Percentiles rank a stretch among this genome's conserved stretches.
Conservation (phyloP, 2,797 vertebrate genomes). For the Sparidentex hasta region DNA sequence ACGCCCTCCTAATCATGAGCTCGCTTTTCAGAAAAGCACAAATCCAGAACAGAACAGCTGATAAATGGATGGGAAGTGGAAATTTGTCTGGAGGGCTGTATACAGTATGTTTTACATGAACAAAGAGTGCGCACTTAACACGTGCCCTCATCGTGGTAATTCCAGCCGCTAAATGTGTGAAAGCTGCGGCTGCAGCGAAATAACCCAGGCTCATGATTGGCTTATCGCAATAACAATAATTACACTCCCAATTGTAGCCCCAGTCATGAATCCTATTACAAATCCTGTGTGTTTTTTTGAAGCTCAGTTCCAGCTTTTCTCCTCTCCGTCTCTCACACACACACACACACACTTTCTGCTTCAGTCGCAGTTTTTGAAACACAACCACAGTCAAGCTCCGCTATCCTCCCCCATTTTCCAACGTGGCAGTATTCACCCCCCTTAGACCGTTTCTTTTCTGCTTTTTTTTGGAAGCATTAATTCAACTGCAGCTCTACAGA, state of each 20-base stretch:
- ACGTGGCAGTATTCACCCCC: slow-evolving; percentile 33
- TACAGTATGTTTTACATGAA: slow-evolving; percentile 62
- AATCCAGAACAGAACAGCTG: slow-evolving; percentile 49
- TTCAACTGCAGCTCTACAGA: neutral
- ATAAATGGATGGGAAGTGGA: slow-evolving; percentile 60
- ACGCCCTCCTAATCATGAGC: slow-evolving; percentile 56
- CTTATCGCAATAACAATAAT: slow-evolving; percentile 67
- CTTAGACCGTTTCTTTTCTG: slow-evolving; percentile 6
- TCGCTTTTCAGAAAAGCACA: slow-evolving; percentile 61
- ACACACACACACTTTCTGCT: slow-evolving; percentile 24
- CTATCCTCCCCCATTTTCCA: slow-evolving; percentile 18
- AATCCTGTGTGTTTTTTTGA: slow-evolving; percentile 41
- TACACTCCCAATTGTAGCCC: slow-evolving; percentile 54
- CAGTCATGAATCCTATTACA: slow-evolving; percentile 66
- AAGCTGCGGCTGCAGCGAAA: slow-evolving; percentile 46
- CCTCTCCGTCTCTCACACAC: neutral
- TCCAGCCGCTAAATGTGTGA: slow-evolving; percentile 42
- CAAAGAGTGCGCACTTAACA: slow-evolving; percentile 64
- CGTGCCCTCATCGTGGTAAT: slow-evolving; percentile 30
- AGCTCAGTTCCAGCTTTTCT: slow-evolving; percentile 25
- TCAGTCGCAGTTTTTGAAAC: slow-evolving; percentile 34
- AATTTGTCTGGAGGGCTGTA: slow-evolving; percentile 48
- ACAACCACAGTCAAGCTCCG: slow-evolving; percentile 19
- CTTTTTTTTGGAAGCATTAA: slow-evolving; percentile 6
- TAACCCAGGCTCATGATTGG: slow-evolving; percentile 49